Base-by-base conservation (phyloP, 2,113 vertebrate genomes). In the Ascaphus truei region DNA sequence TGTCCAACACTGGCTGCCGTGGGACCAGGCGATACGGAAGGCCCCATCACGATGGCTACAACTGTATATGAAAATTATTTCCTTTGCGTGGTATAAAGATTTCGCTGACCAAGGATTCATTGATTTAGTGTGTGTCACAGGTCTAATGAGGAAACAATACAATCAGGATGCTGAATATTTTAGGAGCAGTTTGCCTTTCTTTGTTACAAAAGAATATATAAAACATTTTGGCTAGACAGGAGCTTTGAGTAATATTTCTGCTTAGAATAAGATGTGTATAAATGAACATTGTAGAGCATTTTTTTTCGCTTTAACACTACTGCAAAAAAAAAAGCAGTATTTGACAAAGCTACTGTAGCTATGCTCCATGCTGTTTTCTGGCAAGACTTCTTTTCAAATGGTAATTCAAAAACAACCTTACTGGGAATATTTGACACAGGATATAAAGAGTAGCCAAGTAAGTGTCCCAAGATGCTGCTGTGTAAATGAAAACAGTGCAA, bases 341-440 rank as follows among this genome's bases (percentile, higher is more conserved):
- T 61, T 61, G 56, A 60, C 43, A 61, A 57, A 39, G 56, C 57
- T 52, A 53, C 45, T 37, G 6, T 61, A 29, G 45, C 56, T 61
- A 11, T 30, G 25, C 18, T 52, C 34, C 45, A 56, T 11, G 57
- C 57, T 60, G 56, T 60, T 55, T 50, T 51, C 56, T 71, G 57
- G 57, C 67, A 71, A 36, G 41, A 51, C 41, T 71, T 41, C 39
- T 20, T 61, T 61, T 50, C 57, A 71, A 61, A 57, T 51, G 34
- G 56, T 71, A 71, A 61, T 71, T 61, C 67, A 51, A 26, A 36
- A 61, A 71, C 67, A 71, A 71, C 67, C 67, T 71, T 61, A 52
- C 57, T 71, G 67, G 67, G 67, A 71, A 71, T 60, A 71, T 71
- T 33, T 71, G 57, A 71, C 67, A 61, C 67, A 71, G 67, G 57